phyloP scores from a whole-genome alignment of 2,888 invertebrate species.

The Teinopalpus imperialis region DNA sequence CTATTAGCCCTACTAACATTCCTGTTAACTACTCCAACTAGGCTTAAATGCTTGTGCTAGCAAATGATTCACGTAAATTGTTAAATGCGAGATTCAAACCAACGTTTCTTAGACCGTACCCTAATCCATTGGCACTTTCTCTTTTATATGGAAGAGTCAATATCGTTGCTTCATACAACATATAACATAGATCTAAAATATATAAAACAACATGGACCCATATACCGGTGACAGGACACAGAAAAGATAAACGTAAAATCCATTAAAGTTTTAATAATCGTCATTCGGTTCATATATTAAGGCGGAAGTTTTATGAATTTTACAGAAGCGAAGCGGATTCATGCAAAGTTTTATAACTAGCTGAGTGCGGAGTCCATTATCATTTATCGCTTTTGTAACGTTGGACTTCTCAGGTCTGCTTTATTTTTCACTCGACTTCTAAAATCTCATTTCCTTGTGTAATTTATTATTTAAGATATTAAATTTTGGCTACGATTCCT shows the following conservation, averaged over 20 bases:
- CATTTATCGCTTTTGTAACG: constrained; percentile 22
- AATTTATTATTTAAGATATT: constrained; percentile 22
- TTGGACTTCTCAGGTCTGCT: constrained; percentile 6
- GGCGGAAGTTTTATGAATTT: constrained; percentile 23
- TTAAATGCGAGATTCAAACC: too few species aligned
- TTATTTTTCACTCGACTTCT: constrained; percentile 13
- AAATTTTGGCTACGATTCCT: constrained; percentile 20
- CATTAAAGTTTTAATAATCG: constrained; percentile 21
- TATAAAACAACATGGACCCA: too few species aligned
- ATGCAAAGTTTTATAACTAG: constrained; percentile 25
- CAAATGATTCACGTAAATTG: too few species aligned
- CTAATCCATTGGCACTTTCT: too few species aligned
- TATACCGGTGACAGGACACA: too few species aligned
- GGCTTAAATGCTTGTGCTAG: too few species aligned
- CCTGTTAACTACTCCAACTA: too few species aligned
- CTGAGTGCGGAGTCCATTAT: constrained; percentile 20
- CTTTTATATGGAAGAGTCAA: too few species aligned
- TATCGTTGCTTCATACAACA: too few species aligned
- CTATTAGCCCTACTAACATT: too few species aligned
- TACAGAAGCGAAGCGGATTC: constrained; percentile 8
- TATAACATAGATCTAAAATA: too few species aligned
- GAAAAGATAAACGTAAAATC: constrained; percentile 10
- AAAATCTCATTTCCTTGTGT: constrained; percentile 15
- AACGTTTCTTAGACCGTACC: too few species aligned
- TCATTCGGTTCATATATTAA: constrained; percentile 13